These are phyloP conservation scores for Luperina testacea DNA, from an alignment of 2,888 invertebrate species.

Conservation along the genomic window DNA sequence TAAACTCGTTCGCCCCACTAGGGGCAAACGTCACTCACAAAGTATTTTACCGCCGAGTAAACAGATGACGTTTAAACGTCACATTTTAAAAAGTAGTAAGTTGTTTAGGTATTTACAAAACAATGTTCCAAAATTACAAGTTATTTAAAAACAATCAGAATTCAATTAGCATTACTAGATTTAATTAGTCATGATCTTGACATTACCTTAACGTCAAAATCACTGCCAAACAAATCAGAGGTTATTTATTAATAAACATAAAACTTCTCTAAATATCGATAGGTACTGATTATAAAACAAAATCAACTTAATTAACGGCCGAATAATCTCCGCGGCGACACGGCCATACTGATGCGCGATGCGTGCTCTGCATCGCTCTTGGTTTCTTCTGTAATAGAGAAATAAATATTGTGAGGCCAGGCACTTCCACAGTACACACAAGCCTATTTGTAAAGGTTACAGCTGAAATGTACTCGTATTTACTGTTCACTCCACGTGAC, in stretches of 20 bases:
- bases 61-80: no score
- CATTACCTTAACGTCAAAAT: neutral
- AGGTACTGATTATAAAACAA: no score
- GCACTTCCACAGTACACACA: constrained; percentile 11
- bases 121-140: neutral
- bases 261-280: no score
- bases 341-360: constrained; percentile 22
- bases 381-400: constrained; percentile 1
- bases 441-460: neutral
- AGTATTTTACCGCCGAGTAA: no score
- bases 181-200: neutral
- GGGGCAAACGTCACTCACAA: no score
- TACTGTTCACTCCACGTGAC: neutral
- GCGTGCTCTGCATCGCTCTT: constrained; percentile 56
- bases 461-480: neutral
- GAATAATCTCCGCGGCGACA: no score
- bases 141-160: neutral
- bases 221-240: neutral
- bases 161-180: neutral
- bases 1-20: no score
- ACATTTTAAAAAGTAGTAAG: neutral
- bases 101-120: neutral
- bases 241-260: neutral
- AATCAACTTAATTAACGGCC: no score
- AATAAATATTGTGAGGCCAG: constrained; percentile 4